A percentile compares a stretch with the other conserved stretches of the same genome.
phyloP scores from a whole-genome alignment of 2,113 vertebrate genomes.

The Pongo pygmaeus region DNA sequence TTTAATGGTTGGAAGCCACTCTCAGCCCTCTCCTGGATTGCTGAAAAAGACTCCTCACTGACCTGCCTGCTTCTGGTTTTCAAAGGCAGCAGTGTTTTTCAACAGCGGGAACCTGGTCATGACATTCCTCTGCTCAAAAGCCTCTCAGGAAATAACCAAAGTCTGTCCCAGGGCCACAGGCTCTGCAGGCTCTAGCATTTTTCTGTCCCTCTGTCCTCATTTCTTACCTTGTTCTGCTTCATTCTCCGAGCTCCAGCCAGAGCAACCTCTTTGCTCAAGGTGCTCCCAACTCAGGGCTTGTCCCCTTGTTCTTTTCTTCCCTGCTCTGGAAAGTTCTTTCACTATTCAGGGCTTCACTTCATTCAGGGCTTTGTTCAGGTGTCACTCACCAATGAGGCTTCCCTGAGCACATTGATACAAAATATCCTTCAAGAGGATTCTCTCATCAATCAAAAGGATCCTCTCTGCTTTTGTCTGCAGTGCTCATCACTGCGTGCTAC shows the following conservation, averaged over 20 bases:
- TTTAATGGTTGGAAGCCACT: neutral
- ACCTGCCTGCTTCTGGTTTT: neutral
- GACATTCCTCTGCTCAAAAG: neutral
- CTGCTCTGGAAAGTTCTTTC: neutral
- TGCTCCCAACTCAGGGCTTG: neutral
- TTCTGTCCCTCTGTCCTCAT: neutral
- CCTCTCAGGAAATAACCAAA: neutral
- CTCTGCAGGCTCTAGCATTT: neutral
- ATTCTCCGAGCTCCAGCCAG: neutral
- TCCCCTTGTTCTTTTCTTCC: neutral
- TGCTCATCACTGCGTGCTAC: neutral
- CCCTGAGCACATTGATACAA: neutral
- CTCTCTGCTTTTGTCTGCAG: neutral
- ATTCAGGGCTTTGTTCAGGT: neutral
- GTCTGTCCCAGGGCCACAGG: neutral
- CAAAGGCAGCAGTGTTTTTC: neutral
- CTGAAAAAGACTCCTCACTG: neutral
- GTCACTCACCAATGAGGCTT: neutral
- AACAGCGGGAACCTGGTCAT: neutral
- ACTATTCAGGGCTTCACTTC: neutral
- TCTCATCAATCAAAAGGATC: accelerated
- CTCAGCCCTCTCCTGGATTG: neutral
- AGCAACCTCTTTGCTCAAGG: neutral
- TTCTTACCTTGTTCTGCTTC: neutral
- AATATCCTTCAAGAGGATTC: neutral